A percentile compares a stretch with the other conserved stretches of the same genome.
phyloP scores from a whole-genome alignment of 2,113 vertebrate species.

The Saimiri boliviensis region DNA sequence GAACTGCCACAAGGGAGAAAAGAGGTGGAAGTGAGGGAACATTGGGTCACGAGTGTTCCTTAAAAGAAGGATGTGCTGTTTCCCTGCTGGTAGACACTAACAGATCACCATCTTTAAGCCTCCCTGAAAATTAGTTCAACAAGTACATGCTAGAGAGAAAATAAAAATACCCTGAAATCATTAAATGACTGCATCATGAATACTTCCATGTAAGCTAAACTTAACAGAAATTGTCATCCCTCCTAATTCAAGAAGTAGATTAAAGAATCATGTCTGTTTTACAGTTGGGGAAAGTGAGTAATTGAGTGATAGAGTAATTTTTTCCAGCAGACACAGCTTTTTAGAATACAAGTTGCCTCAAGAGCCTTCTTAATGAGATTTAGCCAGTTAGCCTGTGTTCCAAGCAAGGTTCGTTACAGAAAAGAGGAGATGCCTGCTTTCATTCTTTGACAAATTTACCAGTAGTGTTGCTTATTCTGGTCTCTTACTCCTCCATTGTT shows the following conservation, averaged over 20 bases:
- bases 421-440: not conserved
- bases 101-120: too few relatives aligned
- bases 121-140: not conserved
- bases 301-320: not conserved
- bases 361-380: not conserved
- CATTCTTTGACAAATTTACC: not conserved
- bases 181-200: not conserved
- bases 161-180: not conserved
- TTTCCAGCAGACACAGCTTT: not conserved
- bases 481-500: not conserved
- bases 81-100: not conserved
- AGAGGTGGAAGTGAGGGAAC: not conserved
- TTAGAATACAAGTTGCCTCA: not conserved
- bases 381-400: not conserved
- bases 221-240: not conserved
- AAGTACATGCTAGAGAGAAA: not conserved
- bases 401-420: not conserved
- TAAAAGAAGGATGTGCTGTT: not conserved
- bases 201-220: not conserved
- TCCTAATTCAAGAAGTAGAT: not conserved
- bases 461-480: not conserved
- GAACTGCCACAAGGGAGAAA: not conserved
- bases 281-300: conserved; percentile 4
- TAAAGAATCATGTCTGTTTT: not conserved
- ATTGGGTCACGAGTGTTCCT: not conserved